Evolutionary conservation across 2,113 vertebrate genomes (phyloP).

Genomic region (Agapornis roseicollis): DNA sequence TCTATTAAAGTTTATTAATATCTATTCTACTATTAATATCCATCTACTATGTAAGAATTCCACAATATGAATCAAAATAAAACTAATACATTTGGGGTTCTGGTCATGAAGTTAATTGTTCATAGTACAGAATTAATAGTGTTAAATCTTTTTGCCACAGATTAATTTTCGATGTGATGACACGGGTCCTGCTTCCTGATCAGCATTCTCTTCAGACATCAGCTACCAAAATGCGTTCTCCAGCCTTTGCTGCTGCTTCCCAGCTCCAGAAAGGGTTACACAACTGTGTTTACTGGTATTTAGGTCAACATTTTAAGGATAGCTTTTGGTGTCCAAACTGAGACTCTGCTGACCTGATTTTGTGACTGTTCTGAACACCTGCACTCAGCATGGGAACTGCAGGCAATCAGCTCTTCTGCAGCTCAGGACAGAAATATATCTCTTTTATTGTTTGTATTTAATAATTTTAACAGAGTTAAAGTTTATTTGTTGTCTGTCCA

Average conservation of each 20-base stretch:
- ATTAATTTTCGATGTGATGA: background rate
- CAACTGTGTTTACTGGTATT: background rate
- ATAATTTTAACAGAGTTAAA: background rate
- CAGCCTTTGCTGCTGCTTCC: background rate
- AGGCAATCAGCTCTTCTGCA: background rate
- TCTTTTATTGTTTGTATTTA: background rate
- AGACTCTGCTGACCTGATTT: constrained; percentile 4
- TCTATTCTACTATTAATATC: background rate
- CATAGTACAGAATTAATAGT: background rate
- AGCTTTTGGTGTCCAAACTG: background rate
- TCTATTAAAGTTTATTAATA: background rate
- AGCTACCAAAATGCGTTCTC: background rate
- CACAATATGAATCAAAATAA: background rate
- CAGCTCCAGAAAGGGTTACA: background rate
- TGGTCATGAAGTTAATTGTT: background rate
- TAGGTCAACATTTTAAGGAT: background rate
- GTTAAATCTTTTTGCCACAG: background rate
- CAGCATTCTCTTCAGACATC: background rate
- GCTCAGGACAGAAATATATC: background rate
- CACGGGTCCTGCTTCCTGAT: background rate
- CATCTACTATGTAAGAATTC: background rate
- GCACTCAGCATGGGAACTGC: background rate
- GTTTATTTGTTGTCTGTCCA: background rate
- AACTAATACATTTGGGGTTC: background rate
- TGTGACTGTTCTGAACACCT: background rate